A percentile compares a stretch with the other conserved stretches of the same genome.
These are phyloP conservation scores for Nothoprocta perdicaria DNA, from an alignment of 2,113 vertebrate genomes.

Conservation along the genomic window DNA sequence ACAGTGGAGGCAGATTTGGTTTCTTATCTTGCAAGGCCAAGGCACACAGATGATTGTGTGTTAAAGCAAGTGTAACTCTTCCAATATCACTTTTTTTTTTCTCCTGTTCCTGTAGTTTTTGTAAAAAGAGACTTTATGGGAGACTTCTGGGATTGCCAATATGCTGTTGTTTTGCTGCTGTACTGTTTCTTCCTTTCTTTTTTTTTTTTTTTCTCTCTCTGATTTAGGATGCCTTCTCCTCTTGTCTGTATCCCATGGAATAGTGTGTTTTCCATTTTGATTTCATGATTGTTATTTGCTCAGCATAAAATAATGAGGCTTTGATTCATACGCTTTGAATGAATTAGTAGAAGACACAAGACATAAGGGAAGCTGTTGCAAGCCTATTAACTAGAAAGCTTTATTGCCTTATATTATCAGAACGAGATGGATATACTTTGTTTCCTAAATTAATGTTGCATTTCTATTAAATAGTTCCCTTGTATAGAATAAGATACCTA, in stretches of 20 bases:
- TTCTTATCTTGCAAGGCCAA: neutral
- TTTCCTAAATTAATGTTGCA: neutral
- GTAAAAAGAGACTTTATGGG: neutral
- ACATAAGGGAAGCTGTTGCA: neutral
- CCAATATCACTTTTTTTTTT: neutral
- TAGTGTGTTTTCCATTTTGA: neutral
- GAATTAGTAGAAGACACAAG: neutral
- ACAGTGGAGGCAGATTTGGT: neutral
- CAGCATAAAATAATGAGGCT: no score
- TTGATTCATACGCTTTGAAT: neutral
- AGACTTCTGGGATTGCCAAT: neutral
- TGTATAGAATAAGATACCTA: neutral
- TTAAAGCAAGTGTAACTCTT: neutral
- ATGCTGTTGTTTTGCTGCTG: neutral
- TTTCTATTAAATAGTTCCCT: neutral
- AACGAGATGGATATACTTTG: neutral
- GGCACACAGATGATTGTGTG: neutral
- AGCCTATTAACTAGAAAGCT: neutral
- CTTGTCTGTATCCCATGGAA: neutral
- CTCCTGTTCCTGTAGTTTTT: neutral
- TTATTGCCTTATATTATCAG: neutral
- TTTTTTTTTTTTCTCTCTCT: no score
- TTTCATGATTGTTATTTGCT: neutral
- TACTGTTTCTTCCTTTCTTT: accelerated
- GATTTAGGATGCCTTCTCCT: neutral